Conservation (phyloP, 2,888 invertebrate species). For the Mantis religiosa region DNA sequence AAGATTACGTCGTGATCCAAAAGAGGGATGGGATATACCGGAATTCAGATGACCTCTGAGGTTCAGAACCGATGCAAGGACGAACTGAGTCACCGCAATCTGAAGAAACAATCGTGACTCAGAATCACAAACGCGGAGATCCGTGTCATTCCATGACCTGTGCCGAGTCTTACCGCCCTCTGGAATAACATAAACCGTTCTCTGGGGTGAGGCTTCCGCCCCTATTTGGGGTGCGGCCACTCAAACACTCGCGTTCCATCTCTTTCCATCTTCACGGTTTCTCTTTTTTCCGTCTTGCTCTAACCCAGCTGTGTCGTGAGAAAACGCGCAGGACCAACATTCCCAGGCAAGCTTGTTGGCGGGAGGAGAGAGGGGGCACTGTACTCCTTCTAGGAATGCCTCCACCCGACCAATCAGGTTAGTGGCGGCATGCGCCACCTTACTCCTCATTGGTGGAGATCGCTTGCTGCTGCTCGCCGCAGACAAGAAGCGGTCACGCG, state of each 20-base stretch:
- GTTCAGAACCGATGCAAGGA: background rate
- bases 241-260: background rate
- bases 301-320: background rate
- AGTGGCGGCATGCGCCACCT: slow-evolving; percentile 23
- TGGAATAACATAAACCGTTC: background rate
- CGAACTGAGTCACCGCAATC: background rate
- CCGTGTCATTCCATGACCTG: background rate
- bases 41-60: no score
- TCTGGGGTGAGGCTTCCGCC: background rate
- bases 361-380: background rate
- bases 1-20: no score
- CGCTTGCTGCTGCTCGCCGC: background rate
- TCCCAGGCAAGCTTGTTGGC: background rate
- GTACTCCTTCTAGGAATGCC: background rate
- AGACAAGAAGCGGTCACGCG: background rate
- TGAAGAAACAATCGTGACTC: background rate
- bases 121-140: background rate
- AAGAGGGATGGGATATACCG: no score
- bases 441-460: slow-evolving; percentile 3
- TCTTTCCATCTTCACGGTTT: background rate
- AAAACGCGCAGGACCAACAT: background rate
- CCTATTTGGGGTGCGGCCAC: background rate
- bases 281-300: background rate
- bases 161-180: background rate
- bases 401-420: slow-evolving; percentile 3